Percentiles rank a stretch among this genome's conserved stretches.
phyloP scores from a whole-genome alignment of 1,140 invertebrate genomes.

The Drosophila littoralis region DNA sequence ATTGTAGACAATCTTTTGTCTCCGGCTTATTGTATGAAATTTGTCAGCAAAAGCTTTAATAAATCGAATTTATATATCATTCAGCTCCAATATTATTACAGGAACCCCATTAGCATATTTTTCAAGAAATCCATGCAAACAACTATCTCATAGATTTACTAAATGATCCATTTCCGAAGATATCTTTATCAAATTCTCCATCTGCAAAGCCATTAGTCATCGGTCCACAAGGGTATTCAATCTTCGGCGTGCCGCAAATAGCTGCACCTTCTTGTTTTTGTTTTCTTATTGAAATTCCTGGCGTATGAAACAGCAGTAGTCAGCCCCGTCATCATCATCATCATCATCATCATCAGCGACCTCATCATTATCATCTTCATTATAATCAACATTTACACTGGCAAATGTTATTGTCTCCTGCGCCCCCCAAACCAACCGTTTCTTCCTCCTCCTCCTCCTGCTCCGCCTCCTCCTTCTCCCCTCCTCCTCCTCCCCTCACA shows the following conservation, averaged over 20 bases:
- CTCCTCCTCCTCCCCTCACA: background rate
- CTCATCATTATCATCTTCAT: constrained; percentile 1
- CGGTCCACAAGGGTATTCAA: background rate
- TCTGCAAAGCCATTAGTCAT: background rate
- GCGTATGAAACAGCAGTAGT: constrained; percentile 27
- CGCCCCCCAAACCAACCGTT: background rate
- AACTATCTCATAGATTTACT: no score
- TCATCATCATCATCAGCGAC: constrained; percentile 12
- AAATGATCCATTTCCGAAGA: no score
- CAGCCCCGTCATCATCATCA: constrained; percentile 34
- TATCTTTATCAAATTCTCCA: no score
- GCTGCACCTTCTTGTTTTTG: constrained; percentile 13
- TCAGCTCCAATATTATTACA: no score
- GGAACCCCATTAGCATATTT: no score
- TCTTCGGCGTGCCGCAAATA: background rate
- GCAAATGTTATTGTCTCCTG: constrained; percentile 51
- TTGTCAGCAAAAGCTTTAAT: no score
- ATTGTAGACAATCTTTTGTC: no score
- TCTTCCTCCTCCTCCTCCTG: background rate
- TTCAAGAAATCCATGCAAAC: no score
- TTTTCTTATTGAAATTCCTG: constrained; percentile 73
- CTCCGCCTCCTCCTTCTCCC: background rate
- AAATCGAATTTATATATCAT: no score
- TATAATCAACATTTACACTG: constrained; percentile 15
- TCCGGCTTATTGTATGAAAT: no score